Evolutionary conservation across 1,140 invertebrate species (phyloP), one percentile per base, ranked within the genome.

Genomic region (Notospermus geniculatus): DNA sequence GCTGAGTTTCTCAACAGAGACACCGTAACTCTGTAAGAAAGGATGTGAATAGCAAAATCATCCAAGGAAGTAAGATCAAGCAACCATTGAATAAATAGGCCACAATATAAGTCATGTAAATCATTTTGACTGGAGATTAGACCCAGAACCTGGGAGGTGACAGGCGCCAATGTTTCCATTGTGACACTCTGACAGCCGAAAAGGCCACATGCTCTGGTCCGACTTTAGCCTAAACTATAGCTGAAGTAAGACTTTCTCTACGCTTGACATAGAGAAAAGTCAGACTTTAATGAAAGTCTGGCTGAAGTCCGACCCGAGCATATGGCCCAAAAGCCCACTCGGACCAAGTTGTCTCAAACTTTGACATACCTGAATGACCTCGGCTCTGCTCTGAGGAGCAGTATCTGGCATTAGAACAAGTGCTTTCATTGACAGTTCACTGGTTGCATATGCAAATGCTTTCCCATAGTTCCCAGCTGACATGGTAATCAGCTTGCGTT

Each of bases 401-500:
- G 73, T 70, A 23, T 70, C 55, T 13, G 77, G 75, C 72, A 79
- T 74, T 0, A 78, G 23, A 43, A 74, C 71, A 7, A 71, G 22
- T 9, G 72, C 75, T n/a, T 63, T 52, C 1, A 73, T 43, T 15
- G 62, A 59, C 30, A 59, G 30, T 28, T 66, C 66, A 1, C 67
- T 59, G 46, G 72, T 57, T 36, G 64, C 66, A 60, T 72, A 66
- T 1, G 72, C 75, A 69, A 79, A 78, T 15, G 77, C 70, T 60
- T 74, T 76, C 15, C 77, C 77, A 67, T 76, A 77, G 59, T 79
- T 79, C 32, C 75, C 77, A 54, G 77, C 77, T 50, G 75, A 78
- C 62, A 76, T 71, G 0, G 75, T 76, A 2, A 78, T 60, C 9
- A 74, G 57, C 30, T 68, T 67, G 13, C 39, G 65, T 15, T 57